Evolutionary conservation across 2,797 vertebrate genomes (phyloP), one percentile per base, ranked within the genome.

Genomic region (Ceyx erithaca): DNA sequence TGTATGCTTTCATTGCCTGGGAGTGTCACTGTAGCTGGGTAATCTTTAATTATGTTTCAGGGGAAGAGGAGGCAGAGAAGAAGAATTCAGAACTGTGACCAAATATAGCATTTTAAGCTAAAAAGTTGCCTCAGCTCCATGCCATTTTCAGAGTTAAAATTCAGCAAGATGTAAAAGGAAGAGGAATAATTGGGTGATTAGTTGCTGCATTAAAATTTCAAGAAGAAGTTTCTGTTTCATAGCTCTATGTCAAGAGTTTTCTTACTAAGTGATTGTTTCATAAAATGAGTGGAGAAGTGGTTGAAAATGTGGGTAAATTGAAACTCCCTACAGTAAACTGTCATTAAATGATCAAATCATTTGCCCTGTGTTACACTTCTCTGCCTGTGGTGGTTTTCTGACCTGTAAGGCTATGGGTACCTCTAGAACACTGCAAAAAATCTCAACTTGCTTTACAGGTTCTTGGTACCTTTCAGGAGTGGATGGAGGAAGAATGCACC

Each of bases 381-480:
- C 46, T 84, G 70, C 43, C 55, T 2, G 0, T 62, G 57, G 52
- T 83, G 66, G n/a, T 80, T 82, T 52, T 61, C 57, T 30, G 7
- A 54, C 16, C 64, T 31, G 4, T 14, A 33, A n/a, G 78, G 54
- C 51, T 64, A 46, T 79, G 49, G 41, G 30, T 67, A 33, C 31
- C 61, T 80, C 57, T 22, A 3, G 37, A 57, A 73, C 5, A 0
- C 63, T 52, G 57, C 78, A 69, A 2, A 77, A 88, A 84, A 57
- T 63, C 83, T 70, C 64, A 54, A 20, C 85, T 92, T 48, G 68
- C 88, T 58, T 25, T 90, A 18, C 71, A 64, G 30, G 91, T 92
- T 91, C 54, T 75, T 90, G 91, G 91, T 83, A 90, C 37, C 59
- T 95, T 95, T 88, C 37, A 58, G 40, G 23, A 55, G 51, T 14